Base-by-base conservation (phyloP, 2,113 vertebrate genomes). In the Cyprinus carpio region DNA sequence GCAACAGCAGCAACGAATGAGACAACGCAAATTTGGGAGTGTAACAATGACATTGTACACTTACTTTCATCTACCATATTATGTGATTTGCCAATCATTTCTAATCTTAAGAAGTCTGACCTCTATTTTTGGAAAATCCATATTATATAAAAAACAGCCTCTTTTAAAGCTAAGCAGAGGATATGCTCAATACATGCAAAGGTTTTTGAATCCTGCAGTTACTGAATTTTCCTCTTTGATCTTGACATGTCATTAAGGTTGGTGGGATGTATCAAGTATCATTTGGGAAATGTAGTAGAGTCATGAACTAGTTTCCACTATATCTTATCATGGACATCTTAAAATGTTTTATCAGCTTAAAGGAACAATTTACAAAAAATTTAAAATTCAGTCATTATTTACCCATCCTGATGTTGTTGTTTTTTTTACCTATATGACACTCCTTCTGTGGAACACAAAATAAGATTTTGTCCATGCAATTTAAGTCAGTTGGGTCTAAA, bases 1-100 rank as follows among this genome's bases (percentile, higher is more conserved):
- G 92, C 90, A 95, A 94, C 94, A 91, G 87, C 6, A 96, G 94
- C 5, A 90, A 96, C 89, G 96, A 98, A 95, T 98, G 97, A 98
- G 80, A 54, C 0, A 13, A 74, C 2, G 2, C 4, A 88, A 89
- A 54, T 51, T 60, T 29, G 18, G 9, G 46, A 16, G 46, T 4
- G 10, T 76, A 51, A 83, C 40, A 13, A 34, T 13, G 60, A 11
- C 20, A 49, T 89, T 91, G 90, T 75, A 58, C 91, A 92, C 90
- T 92, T 89, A 1, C 29, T 81, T 82, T 74, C 75, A 16, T 83
- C 74, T 78, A 72, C 60, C 67, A 67, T 79, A 75, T 78, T 74
- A 60, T 62, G 31, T 71, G 75, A 83, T 86, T 88, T 89, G 90
- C 89, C 90, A 90, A 90, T 91, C 87, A 91, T 25, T 40, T 71